Conservation (phyloP, 1,140 invertebrate genomes). For the Helicoverpa zea region DNA sequence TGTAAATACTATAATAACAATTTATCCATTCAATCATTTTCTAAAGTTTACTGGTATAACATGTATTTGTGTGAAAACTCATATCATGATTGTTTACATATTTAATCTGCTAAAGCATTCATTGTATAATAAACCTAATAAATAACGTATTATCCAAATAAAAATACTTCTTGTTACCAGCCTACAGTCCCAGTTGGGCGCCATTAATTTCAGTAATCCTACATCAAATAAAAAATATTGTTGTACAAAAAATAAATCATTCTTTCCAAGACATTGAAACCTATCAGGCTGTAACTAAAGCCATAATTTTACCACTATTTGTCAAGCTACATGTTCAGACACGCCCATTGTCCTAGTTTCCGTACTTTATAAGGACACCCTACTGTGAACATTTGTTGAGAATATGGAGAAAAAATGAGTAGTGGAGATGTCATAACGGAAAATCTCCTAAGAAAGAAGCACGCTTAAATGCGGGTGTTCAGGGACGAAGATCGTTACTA, state of each 20-base stretch:
- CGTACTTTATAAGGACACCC: constrained; percentile 13
- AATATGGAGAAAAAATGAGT: too few species aligned
- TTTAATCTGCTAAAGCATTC: too few species aligned
- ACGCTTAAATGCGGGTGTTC: too few species aligned
- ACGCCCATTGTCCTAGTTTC: constrained; percentile 25
- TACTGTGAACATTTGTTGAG: constrained; percentile 6
- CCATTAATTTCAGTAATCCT: constrained; percentile 9
- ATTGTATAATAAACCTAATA: not conserved
- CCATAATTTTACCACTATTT: constrained; percentile 30
- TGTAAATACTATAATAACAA: too few species aligned
- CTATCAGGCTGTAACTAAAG: constrained; percentile 24
- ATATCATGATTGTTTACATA: too few species aligned
- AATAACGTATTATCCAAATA: not conserved
- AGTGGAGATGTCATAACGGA: too few species aligned
- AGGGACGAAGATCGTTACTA: too few species aligned
- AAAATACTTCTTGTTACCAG: not conserved
- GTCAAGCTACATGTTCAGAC: not conserved
- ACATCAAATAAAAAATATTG: not conserved
- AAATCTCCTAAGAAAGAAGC: too few species aligned
- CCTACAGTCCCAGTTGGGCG: constrained; percentile 14
- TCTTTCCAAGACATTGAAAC: constrained; percentile 28
- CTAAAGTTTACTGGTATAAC: too few species aligned
- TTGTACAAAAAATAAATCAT: not conserved
- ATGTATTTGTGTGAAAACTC: too few species aligned
- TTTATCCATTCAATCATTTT: too few species aligned